A percentile compares a stretch with the other conserved stretches of the same genome.
phyloP scores from a whole-genome alignment of 2,888 invertebrate species.

The Cerastoderma edule region DNA sequence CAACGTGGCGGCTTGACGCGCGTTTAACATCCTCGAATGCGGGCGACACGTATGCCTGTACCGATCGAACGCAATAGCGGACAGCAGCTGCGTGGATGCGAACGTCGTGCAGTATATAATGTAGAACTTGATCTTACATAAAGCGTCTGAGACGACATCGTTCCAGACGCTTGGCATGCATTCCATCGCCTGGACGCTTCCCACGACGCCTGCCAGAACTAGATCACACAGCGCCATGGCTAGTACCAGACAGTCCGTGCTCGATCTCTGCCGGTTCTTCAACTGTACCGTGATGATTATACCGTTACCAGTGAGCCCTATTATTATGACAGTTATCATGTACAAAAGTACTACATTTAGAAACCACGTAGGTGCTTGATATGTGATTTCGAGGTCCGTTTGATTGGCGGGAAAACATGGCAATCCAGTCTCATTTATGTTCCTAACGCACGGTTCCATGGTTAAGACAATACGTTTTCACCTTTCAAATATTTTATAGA shows the following conservation, averaged over 20 bases:
- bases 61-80: background rate
- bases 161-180: background rate
- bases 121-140: background rate
- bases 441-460: too few relatives aligned
- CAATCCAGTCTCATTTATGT: too few relatives aligned
- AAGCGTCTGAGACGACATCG: background rate
- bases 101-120: background rate
- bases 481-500: too few relatives aligned
- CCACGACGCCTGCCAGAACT: background rate
- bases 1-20: background rate
- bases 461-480: too few relatives aligned
- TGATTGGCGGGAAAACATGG: too few relatives aligned
- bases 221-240: constrained; percentile 1
- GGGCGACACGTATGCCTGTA: background rate
- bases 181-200: background rate
- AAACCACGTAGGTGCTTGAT: background rate
- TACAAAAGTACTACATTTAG: background rate
- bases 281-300: background rate
- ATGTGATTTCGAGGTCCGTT: too few relatives aligned
- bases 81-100: constrained; percentile 2
- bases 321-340: background rate
- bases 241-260: background rate
- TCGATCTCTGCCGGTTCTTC: constrained; percentile 5
- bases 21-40: background rate
- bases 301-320: background rate